Evolutionary conservation across 2,888 invertebrate genomes (phyloP).

Genomic region (Alentia gelatinosa): DNA sequence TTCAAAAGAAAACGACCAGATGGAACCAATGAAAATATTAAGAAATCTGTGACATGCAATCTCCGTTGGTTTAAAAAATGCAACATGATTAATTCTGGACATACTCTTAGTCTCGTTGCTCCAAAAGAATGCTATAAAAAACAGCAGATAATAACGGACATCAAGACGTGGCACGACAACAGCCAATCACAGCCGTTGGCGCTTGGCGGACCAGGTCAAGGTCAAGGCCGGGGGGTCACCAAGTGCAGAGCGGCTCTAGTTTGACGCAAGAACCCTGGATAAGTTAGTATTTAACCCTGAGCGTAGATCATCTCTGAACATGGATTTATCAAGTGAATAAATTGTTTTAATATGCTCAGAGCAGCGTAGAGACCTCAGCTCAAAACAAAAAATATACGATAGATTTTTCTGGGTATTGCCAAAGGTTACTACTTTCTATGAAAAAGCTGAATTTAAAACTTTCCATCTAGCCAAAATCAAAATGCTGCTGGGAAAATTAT

Average conservation of each 20-base stretch:
- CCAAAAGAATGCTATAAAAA: conserved; percentile 58
- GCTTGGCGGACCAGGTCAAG: conserved; percentile 45
- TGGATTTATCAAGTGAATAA: too few species aligned
- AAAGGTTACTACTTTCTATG: too few species aligned
- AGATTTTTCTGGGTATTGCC: too few species aligned
- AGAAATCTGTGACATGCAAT: conserved; percentile 28
- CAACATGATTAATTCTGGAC: conserved; percentile 47
- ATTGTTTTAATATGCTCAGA: too few species aligned
- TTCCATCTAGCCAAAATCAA: too few species aligned
- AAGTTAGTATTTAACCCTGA: conserved; percentile 25
- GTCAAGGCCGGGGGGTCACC: conserved; percentile 47
- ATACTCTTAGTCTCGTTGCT: conserved; percentile 54
- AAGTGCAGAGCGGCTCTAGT: conserved; percentile 41
- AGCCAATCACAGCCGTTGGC: conserved; percentile 46
- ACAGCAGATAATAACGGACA: conserved; percentile 47
- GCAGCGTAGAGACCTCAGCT: too few species aligned
- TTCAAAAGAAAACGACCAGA: conserved; percentile 3
- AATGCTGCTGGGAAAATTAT: too few species aligned
- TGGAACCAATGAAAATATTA: conserved; percentile 26
- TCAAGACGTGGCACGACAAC: conserved; percentile 44
- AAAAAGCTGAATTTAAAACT: too few species aligned
- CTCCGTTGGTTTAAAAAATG: background rate
- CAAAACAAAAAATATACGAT: too few species aligned
- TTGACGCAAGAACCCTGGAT: conserved; percentile 46
- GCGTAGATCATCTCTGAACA: background rate